phyloP scores from a whole-genome alignment of 1,140 invertebrate genomes.

The Brachionus asplanchnoidis region DNA sequence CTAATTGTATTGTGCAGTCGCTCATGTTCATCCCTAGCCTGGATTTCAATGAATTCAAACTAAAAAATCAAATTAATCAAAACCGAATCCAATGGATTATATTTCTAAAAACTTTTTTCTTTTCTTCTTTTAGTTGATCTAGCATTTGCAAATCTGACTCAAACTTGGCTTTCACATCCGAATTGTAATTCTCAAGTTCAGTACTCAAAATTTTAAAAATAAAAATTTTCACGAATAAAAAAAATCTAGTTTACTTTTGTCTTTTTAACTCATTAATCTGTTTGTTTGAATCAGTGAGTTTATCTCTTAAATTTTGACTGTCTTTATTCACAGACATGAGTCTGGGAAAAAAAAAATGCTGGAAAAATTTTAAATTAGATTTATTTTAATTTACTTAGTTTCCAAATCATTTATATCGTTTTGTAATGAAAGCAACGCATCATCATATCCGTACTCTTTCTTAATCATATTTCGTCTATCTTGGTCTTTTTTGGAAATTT shows the following conservation, averaged over 20 bases:
- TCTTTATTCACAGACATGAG: slow-evolving; percentile 1
- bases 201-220: not conserved
- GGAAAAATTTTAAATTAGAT: no score
- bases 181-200: not conserved
- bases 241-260: not conserved
- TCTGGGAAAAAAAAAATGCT: not conserved
- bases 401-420: slow-evolving; percentile 40
- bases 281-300: not conserved
- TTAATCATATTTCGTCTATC: slow-evolving; percentile 30
- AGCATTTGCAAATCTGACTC: not conserved
- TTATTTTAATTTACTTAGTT: not conserved
- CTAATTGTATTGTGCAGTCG: not conserved
- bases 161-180: not conserved
- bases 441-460: slow-evolving; percentile 39
- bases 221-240: no score
- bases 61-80: not conserved
- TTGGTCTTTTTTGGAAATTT: slow-evolving; percentile 32
- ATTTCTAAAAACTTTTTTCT: not conserved
- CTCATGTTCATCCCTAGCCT: slow-evolving; percentile 15
- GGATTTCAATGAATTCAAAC: not conserved
- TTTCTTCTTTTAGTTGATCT: slow-evolving; percentile 1
- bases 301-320: slow-evolving; percentile 7
- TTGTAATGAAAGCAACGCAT: slow-evolving; percentile 24
- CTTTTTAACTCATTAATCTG: not conserved
- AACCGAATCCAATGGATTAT: not conserved